Base-by-base conservation (phyloP, 2,113 vertebrate genomes). In the Bos indicus region DNA sequence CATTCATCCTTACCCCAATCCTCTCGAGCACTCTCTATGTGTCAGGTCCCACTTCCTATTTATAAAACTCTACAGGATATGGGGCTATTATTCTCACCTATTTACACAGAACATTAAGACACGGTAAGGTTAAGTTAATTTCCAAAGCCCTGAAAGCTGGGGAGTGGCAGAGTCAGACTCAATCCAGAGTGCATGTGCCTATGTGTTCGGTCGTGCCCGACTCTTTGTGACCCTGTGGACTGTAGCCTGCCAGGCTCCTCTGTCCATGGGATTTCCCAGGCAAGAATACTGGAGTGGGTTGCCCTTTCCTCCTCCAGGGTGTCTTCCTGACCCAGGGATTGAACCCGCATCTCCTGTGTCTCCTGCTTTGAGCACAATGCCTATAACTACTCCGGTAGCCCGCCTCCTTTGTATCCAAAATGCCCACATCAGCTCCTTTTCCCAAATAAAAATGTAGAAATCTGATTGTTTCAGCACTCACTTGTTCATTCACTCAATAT, bases 301-400 rank as follows among this genome's bases (percentile, higher is more conserved):
- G 36, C 23, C 36, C 2, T 26, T 25, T 43, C 11, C 36, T 40
- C 11, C 36, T 43, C 21, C 71, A 74, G 5, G 36, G 21, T 3
- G 23, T 26, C 71, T 25, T 74, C 1, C 21, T 26, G 12, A 74
- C 23, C 21, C 36, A 43, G 36, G 71, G 36, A 25, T 43, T 23
- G 23, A 74, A 77, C 71, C 21, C 0, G 9, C 1, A 0, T 23
- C 67, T 23, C n/a, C n/a, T 14, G 36, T 26, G 71, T 4, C 23
- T 77, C 40, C 71, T 26, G 40, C 71, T 26, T 43, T 43, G 71
- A 77, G 26, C 33, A 82, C 8, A 13, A 11, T 5, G 12, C 36
- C 48, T 21, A 26, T n/a, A 52, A 91, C 12, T 62, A 26, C 57
- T 81, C n/a, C 7, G 28, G 5, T 8, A 64, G 16, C 77, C 28